A percentile compares a stretch with the other conserved stretches of the same genome.
phyloP scores from a whole-genome alignment of 2,797 vertebrate species.

The Catamblyrhynchus diadema region DNA sequence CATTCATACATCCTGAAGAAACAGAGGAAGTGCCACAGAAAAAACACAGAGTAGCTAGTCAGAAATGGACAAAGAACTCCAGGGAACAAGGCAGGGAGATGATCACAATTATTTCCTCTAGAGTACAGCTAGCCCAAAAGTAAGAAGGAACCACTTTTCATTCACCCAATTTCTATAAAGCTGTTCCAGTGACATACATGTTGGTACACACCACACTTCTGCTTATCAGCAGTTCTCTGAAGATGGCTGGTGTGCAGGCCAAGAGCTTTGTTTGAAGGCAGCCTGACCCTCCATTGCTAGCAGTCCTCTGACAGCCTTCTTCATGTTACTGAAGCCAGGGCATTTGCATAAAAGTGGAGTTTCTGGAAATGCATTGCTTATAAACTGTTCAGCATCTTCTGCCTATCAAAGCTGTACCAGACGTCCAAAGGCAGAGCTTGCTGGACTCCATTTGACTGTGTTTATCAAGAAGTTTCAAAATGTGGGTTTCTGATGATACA shows the following conservation, averaged over 20 bases:
- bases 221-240: background rate
- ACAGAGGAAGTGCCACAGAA: background rate
- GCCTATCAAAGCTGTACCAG: background rate
- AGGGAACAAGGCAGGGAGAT: background rate
- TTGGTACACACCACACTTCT: background rate
- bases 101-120: background rate
- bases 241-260: background rate
- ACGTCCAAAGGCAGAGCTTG: background rate
- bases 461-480: background rate
- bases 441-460: background rate
- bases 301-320: background rate
- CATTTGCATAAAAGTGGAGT: background rate
- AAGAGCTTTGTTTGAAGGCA: background rate
- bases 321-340: background rate
- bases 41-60: background rate
- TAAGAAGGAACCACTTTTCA: background rate
- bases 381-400: background rate
- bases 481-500: accelerated
- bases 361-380: background rate
- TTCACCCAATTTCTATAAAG: background rate
- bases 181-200: accelerated
- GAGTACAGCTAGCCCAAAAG: background rate
- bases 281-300: background rate
- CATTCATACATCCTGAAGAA: background rate
- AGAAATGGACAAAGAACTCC: background rate